Evolutionary conservation across 2,113 vertebrate genomes (phyloP), one percentile per base, ranked within the genome.

Genomic region (Caranx ignobilis): DNA sequence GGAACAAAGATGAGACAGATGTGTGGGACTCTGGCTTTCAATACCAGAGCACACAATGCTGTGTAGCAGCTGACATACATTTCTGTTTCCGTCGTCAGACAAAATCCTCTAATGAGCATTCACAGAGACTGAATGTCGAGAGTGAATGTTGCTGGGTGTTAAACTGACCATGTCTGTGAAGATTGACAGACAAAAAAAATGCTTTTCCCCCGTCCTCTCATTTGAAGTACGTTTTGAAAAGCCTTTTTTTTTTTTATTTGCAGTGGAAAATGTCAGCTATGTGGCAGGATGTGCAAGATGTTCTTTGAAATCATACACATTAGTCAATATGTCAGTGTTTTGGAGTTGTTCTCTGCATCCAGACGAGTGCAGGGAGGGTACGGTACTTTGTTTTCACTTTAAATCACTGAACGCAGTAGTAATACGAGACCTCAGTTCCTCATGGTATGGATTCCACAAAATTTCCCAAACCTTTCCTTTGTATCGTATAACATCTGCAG

Each of bases 251-350:
- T 26, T 26, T 26, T 26, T 26, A 26, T 26, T 2, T 32, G 50
- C 5, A 21, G 39, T 65, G n/a, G 34, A 60, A 52, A 65, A 57
- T 70, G 26, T 37, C 47, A 56, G 7, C 41, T 57, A 2, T 12
- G 11, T 8, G n/a, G 10, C 32, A 69, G 32, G 7, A 63, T 32
- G 56, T 57, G 56, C 12, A 47, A 11, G 5, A 48, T 26, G 41
- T 5, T 0, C 57, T 62, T 78, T 64, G 5, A 68, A 73, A 80
- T 35, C 21, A 43, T 3, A 52, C 8, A 34, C 19, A 62, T 71
- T 32, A 41, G 60, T 47, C 12, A 8, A 19, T 16, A 50, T 18
- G 9, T 47, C 3, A 45, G 2, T 45, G 43, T 19, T 19, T 2
- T 10, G 37, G 11, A 41, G 0, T 21, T 16, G 35, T 5, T 9